These are phyloP conservation scores for Protonibea diacanthus DNA, from an alignment of 2,797 vertebrate genomes.

Conservation along the genomic window DNA sequence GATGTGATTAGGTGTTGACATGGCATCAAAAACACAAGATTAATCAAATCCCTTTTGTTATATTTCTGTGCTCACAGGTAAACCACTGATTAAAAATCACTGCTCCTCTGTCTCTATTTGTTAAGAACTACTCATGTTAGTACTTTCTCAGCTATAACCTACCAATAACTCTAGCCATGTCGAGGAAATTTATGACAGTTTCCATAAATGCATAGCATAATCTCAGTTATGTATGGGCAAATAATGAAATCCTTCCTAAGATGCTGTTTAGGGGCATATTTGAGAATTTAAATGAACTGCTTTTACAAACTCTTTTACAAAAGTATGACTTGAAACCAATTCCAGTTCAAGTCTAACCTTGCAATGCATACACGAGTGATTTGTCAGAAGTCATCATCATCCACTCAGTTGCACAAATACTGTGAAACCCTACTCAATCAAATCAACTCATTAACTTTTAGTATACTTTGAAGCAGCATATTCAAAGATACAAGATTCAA, in stretches of 20 bases:
- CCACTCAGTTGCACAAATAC: not conserved
- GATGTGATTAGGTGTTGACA: slow-evolving; percentile 23
- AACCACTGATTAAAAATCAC: slow-evolving; percentile 32
- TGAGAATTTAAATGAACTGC: slow-evolving; percentile 20
- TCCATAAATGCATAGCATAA: slow-evolving; percentile 8
- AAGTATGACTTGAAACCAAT: not conserved
- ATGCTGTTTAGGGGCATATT: slow-evolving; percentile 22
- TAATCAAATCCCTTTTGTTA: slow-evolving; percentile 28
- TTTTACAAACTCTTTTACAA: slow-evolving; percentile 31
- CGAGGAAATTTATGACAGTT: slow-evolving; percentile 42
- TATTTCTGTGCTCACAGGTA: slow-evolving; percentile 33
- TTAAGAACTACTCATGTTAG: slow-evolving; percentile 28
- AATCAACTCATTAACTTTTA: not conserved
- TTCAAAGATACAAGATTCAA: not conserved
- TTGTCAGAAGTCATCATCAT: slow-evolving; percentile 1
- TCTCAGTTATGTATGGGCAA: not conserved
- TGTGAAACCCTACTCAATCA: not conserved
- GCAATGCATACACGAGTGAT: not conserved
- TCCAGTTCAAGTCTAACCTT: not conserved
- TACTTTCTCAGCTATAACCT: slow-evolving; percentile 23
- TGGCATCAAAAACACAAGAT: slow-evolving; percentile 18
- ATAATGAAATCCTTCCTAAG: slow-evolving; percentile 24
- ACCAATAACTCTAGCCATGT: slow-evolving; percentile 26
- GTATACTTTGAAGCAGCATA: not conserved
- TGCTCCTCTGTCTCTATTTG: slow-evolving; percentile 36